phyloP scores from a whole-genome alignment of 2,888 invertebrate species.

The Drosophila villosipedis region DNA sequence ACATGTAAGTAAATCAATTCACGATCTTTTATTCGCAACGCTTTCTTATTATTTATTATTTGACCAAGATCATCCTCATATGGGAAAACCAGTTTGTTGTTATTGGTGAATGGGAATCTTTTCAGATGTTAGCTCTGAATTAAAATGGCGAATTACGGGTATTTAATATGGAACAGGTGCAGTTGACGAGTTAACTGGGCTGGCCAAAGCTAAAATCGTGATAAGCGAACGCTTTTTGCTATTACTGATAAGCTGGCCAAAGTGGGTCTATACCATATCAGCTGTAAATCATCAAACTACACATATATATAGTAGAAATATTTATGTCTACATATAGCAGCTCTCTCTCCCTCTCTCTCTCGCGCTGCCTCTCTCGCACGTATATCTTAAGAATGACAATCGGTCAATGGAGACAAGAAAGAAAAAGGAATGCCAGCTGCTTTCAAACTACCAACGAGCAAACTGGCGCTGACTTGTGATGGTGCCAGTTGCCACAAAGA shows the following conservation, averaged over 20 bases:
- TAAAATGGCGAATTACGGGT: conserved; percentile 2
- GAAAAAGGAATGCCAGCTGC: conserved; percentile 9
- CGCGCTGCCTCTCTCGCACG: background rate
- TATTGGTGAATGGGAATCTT: background rate
- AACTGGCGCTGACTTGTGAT: conserved; percentile 13
- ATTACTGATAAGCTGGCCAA: conserved; percentile 45
- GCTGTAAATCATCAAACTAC: conserved; percentile 37
- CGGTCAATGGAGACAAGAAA: conserved; percentile 32
- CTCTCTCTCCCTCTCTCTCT: background rate
- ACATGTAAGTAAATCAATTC: background rate
- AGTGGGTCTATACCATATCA: conserved; percentile 42
- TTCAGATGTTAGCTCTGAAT: background rate
- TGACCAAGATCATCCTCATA: background rate
- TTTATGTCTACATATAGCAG: background rate
- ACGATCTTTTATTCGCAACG: background rate
- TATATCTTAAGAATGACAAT: conserved; percentile 33
- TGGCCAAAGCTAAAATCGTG: conserved; percentile 17
- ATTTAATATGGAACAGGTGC: conserved; percentile 11
- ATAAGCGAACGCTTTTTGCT: conserved; percentile 40
- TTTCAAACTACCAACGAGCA: background rate
- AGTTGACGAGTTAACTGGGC: conserved; percentile 4
- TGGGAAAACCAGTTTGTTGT: conserved; percentile 3
- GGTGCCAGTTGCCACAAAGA: conserved; percentile 14
- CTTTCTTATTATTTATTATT: conserved; percentile 2
- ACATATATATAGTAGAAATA: background rate